Evolutionary conservation across 2,888 invertebrate genomes (phyloP).

Genomic region (Cantharis nigra): DNA sequence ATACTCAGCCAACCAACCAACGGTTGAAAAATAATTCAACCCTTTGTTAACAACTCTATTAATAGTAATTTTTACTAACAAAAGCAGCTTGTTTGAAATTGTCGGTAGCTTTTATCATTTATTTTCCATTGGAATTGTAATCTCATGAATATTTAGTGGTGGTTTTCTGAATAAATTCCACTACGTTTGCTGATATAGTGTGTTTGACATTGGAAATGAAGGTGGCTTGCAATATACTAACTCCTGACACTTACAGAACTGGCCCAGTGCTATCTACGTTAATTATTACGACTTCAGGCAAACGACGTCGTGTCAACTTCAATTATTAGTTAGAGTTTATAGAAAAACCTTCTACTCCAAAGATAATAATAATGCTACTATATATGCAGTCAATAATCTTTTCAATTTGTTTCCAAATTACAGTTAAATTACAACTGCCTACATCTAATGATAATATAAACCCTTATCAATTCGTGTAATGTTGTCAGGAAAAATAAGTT

Average conservation of each 20-base stretch:
- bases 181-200: constrained; percentile 12
- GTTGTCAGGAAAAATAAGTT: too few species aligned
- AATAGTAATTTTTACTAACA: constrained; percentile 12
- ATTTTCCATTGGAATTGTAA: constrained; percentile 13
- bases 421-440: too few species aligned
- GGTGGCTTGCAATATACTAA: constrained; percentile 15
- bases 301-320: constrained; percentile 21
- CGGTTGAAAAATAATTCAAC: background rate
- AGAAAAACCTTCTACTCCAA: background rate
- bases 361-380: background rate
- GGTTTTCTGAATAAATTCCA: constrained; percentile 14
- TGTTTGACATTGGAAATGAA: constrained; percentile 24
- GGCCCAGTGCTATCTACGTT: constrained; percentile 26
- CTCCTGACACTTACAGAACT: constrained; percentile 22
- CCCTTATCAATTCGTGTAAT: too few species aligned
- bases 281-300: constrained; percentile 18
- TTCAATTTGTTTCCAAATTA: too few species aligned
- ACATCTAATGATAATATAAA: too few species aligned
- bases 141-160: constrained; percentile 21
- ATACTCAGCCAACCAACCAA: background rate
- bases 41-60: background rate
- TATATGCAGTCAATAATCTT: too few species aligned
- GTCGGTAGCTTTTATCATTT: constrained; percentile 17
- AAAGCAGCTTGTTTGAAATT: constrained; percentile 17
- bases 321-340: constrained; percentile 19